Base-by-base conservation (phyloP, 2,888 invertebrate species). In the Polydrusus cervinus region DNA sequence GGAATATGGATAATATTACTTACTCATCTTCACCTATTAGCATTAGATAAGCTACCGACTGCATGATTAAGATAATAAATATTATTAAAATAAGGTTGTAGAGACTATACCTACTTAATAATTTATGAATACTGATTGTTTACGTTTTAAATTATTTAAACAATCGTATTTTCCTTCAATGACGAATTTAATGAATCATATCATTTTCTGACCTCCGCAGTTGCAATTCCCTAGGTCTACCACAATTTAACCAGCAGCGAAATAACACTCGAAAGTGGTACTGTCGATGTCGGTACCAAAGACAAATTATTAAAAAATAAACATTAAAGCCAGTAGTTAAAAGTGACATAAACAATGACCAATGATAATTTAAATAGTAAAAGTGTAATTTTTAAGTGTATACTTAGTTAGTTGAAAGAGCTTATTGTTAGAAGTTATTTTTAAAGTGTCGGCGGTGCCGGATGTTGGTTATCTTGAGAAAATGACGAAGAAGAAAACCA, bases 401-500 rank as follows among this genome's bases (percentile, higher is more conserved):
- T 5, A 30, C 13, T 0, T 25, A n/a, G 57, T 38, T 7, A 16
- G 34, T 38, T 14, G n/a, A 38, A 38, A 57, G 34, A 38, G 5
- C 57, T 55, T 5, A 3, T 57, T 38, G 34, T n/a, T 13, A 6
- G 3, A 38, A 57, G 38, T 57, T 57, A 38, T 57, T 57, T 14
- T 38, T 38, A 16, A 57, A 38, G 30, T 30, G 53, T 25, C 25
- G 20, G n/a, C 13, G 30, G 57, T 38, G 14, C 55, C 30, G 25
- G 55, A 55, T 55, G n/a, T n/a, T 34, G 7, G 61, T 47, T 34
- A 49, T 49, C 61, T 18, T 11, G 40, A 20, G 6, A 69, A 80
- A 60, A 87, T 87, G 87, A 87, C 87, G 81, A 87, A 86, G 82
- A 78, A 75, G 45, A 75, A 78, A 62, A 86, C 89, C 83, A 89